Evolutionary conservation across 2,888 invertebrate species (phyloP).

Genomic region (Machimus atricapillus): DNA sequence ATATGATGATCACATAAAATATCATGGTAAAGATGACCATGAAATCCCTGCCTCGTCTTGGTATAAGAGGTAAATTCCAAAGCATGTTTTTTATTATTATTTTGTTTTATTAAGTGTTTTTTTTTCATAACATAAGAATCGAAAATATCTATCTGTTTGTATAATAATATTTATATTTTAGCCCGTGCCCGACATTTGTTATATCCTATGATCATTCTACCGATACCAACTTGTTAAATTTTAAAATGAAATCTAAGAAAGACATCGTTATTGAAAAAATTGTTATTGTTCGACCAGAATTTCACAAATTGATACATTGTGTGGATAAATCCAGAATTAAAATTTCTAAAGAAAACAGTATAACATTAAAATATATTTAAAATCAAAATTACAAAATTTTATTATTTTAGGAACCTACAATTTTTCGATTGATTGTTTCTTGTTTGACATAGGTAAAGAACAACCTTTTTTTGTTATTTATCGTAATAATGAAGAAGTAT

Average conservation of each 20-base stretch:
- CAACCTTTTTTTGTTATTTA: background rate
- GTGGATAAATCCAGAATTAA: background rate
- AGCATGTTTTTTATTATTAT: background rate
- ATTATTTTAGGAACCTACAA: background rate
- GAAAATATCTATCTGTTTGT: background rate
- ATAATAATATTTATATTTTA: background rate
- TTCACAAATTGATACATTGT: background rate
- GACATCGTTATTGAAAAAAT: background rate
- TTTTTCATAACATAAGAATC: background rate
- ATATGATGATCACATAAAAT: slow-evolving; percentile 56
- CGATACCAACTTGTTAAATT: background rate
- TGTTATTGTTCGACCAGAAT: background rate
- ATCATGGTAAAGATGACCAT: slow-evolving; percentile 53
- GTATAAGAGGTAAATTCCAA: background rate
- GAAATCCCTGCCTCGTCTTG: background rate
- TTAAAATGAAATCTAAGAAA: background rate
- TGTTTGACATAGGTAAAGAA: background rate
- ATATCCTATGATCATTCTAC: background rate
- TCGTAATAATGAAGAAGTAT: background rate
- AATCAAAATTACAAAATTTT: background rate
- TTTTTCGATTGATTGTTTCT: background rate
- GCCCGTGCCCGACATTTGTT: background rate
- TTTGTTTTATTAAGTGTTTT: background rate
- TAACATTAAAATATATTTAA: background rate
- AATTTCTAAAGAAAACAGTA: background rate